phyloP scores from a whole-genome alignment of 92 coral and sea anemone genomes.

The Blastomussa wellsi region DNA sequence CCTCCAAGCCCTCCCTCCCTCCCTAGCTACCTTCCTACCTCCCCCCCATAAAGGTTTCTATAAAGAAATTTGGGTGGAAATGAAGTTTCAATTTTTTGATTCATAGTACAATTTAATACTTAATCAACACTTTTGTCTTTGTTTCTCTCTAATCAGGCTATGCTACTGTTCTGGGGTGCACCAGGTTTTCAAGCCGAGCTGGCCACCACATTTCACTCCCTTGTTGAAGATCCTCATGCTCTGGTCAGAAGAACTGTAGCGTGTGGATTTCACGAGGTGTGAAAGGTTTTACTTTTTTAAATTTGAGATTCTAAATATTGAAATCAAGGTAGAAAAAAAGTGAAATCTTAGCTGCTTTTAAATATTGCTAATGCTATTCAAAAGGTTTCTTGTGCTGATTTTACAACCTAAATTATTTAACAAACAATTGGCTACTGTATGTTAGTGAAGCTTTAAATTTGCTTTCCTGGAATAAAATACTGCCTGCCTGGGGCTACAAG shows the following conservation, averaged over 20 bases:
- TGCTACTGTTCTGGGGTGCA: conserved; percentile 97
- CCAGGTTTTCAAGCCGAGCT: conserved; percentile 82
- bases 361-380: too few relatives aligned
- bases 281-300: not conserved
- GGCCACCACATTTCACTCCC: conserved; percentile 82
- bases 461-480: too few relatives aligned
- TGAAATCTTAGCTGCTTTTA: too few relatives aligned
- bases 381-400: too few relatives aligned
- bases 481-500: too few relatives aligned
- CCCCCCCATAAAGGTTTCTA: not conserved
- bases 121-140: not conserved
- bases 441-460: too few relatives aligned
- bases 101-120: not conserved
- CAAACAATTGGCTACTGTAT: too few relatives aligned
- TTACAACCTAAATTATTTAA: too few relatives aligned
- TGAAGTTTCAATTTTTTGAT: too few relatives aligned
- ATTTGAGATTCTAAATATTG: too few relatives aligned
- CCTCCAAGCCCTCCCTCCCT: not conserved
- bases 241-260: conserved; percentile 95
- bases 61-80: too few relatives aligned
- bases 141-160: conserved; percentile 64
- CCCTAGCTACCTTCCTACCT: not conserved
- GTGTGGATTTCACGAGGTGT: conserved; percentile 98
- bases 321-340: too few relatives aligned
- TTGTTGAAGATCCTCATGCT: conserved; percentile 95